These are phyloP conservation scores for Ochlodes sylvanus DNA, from an alignment of 2,888 invertebrate species.

Conservation along the genomic window DNA sequence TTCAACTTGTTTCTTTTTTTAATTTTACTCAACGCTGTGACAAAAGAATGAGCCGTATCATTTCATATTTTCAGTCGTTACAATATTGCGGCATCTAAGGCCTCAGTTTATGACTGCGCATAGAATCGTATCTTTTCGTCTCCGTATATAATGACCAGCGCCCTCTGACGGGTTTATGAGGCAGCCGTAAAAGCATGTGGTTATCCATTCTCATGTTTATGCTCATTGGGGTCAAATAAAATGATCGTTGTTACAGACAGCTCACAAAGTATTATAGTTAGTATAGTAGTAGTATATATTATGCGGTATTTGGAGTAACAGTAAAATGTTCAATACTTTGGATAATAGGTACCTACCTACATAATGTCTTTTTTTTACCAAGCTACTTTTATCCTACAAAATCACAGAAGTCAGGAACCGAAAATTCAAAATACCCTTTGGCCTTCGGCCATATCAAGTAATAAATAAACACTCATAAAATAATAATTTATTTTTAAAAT, in stretches of 20 bases:
- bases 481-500: too few relatives aligned
- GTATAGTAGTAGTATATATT: background rate
- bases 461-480: too few relatives aligned
- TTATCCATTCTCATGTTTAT: slow-evolving; percentile 36
- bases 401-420: too few relatives aligned
- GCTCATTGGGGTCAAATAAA: slow-evolving; percentile 35
- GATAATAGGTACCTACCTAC: too few relatives aligned
- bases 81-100: background rate
- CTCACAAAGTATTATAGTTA: background rate
- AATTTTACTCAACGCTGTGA: background rate
- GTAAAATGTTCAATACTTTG: too few relatives aligned
- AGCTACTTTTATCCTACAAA: too few relatives aligned
- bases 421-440: too few relatives aligned
- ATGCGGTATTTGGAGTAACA: background rate
- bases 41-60: background rate
- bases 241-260: slow-evolving; percentile 12
- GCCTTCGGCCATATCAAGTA: too few relatives aligned
- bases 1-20: background rate
- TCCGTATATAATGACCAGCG: slow-evolving; percentile 31
- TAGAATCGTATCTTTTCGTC: slow-evolving; percentile 24
- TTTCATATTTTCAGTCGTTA: slow-evolving; percentile 7
- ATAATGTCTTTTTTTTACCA: too few relatives aligned
- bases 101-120: slow-evolving; percentile 2
- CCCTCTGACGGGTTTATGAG: slow-evolving; percentile 37
- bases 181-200: slow-evolving; percentile 35